phyloP scores from a whole-genome alignment of 2,797 vertebrate genomes.

The Hemibagrus guttatus region DNA sequence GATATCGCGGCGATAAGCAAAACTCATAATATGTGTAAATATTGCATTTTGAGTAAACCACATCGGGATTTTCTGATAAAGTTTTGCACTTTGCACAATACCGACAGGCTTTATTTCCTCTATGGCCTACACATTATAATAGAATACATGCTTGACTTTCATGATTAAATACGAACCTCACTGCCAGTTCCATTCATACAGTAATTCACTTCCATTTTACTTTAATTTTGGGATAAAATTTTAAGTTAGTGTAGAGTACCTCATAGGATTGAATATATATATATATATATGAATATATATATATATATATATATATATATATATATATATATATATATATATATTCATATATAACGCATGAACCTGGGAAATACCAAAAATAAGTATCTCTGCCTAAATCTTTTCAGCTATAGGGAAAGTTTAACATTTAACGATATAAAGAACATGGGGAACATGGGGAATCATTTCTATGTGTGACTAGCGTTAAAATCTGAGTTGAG shows the following conservation, averaged over 20 bases:
- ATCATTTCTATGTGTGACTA: neutral
- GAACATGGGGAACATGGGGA: neutral
- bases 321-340: too few species aligned
- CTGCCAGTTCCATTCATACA: neutral
- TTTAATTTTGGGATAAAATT: neutral
- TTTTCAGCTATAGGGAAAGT: neutral
- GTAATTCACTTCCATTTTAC: neutral
- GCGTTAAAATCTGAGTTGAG: neutral
- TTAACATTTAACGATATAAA: neutral
- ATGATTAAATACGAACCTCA: neutral
- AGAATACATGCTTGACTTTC: neutral
- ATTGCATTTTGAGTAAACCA: slow-evolving; percentile 22
- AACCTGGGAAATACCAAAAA: neutral
- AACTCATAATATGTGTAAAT: slow-evolving; percentile 35
- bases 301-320: too few species aligned
- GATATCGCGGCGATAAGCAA: slow-evolving; percentile 3
- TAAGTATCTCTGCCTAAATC: neutral
- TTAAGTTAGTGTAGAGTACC: neutral
- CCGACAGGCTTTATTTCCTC: slow-evolving; percentile 2
- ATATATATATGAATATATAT: too few species aligned
- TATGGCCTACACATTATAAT: neutral
- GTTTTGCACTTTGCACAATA: slow-evolving; percentile 66
- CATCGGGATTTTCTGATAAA: slow-evolving; percentile 51
- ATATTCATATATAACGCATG: too few species aligned
- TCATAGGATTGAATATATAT: neutral